phyloP scores from a whole-genome alignment of 1,140 invertebrate genomes.

The Harlomillsia oculata region DNA sequence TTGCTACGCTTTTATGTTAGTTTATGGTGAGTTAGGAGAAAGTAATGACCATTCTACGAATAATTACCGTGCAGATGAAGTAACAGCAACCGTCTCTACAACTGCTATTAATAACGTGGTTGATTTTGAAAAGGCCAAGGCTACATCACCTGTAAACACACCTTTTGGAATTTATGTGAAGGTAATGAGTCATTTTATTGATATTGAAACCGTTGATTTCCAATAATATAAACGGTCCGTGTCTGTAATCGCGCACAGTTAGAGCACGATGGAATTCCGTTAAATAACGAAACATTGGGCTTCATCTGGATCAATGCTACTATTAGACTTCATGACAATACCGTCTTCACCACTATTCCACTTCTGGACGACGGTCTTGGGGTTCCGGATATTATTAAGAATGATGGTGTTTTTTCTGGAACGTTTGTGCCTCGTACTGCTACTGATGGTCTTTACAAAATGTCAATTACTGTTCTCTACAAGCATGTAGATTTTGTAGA shows the following conservation, averaged over 20 bases:
- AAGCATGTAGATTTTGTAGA: neutral
- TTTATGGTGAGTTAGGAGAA: conserved; percentile 4
- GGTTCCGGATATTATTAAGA: neutral
- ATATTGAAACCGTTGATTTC: neutral
- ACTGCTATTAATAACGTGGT: neutral
- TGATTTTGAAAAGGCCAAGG: neutral
- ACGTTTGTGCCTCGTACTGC: conserved; percentile 1
- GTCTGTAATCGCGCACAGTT: neutral
- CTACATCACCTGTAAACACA: neutral
- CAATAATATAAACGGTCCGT: neutral
- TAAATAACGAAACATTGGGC: neutral
- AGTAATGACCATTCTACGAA: neutral
- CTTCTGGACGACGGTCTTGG: neutral
- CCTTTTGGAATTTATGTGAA: conserved; percentile 6
- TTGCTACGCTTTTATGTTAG: neutral
- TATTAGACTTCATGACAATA: neutral
- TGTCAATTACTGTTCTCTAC: neutral
- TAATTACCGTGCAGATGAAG: neutral
- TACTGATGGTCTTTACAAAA: neutral
- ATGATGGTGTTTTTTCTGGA: conserved; percentile 11
- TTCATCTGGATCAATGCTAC: neutral
- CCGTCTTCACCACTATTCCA: neutral
- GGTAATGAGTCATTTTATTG: neutral
- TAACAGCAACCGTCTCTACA: neutral
- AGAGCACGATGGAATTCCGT: neutral